Evolutionary conservation across 2,888 invertebrate genomes (phyloP).

Genomic region (Dolichopus griseipennis): DNA sequence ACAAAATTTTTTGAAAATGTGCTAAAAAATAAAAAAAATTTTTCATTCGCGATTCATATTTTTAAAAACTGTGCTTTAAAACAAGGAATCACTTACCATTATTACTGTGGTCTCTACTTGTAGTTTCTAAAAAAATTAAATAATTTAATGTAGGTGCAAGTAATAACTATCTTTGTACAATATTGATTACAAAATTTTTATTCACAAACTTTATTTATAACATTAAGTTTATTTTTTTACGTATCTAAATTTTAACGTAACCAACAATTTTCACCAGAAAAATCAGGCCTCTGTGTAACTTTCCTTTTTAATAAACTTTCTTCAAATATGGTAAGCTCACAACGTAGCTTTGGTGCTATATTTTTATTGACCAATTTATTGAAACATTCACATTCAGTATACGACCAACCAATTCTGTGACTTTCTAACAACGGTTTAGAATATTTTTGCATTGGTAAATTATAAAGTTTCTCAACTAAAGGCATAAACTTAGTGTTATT

Average conservation of each 20-base stretch:
- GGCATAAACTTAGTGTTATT: constrained; percentile 18
- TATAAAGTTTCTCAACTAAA: constrained; percentile 17
- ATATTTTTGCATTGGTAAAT: constrained; percentile 23
- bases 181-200: no score
- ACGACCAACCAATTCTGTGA: constrained; percentile 38
- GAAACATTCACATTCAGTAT: constrained; percentile 20
- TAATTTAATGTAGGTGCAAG: no score
- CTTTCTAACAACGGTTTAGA: constrained; percentile 32
- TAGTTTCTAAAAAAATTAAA: no score
- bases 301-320: constrained; percentile 33
- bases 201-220: no score
- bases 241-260: constrained; percentile 23
- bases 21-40: no score
- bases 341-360: constrained; percentile 33
- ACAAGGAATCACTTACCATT: no score
- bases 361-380: constrained; percentile 26
- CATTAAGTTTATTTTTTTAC: no score
- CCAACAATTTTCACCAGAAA: constrained; percentile 34
- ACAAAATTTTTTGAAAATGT: no score
- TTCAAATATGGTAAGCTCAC: constrained; percentile 35
- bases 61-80: no score
- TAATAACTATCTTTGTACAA: no score
- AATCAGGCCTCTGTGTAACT: constrained; percentile 34
- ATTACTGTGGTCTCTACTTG: no score
- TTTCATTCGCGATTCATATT: no score